A percentile compares a stretch with the other conserved stretches of the same genome.
These are phyloP conservation scores for Setipinna tenuifilis DNA, from an alignment of 2,797 vertebrate species.

Conservation along the genomic window DNA sequence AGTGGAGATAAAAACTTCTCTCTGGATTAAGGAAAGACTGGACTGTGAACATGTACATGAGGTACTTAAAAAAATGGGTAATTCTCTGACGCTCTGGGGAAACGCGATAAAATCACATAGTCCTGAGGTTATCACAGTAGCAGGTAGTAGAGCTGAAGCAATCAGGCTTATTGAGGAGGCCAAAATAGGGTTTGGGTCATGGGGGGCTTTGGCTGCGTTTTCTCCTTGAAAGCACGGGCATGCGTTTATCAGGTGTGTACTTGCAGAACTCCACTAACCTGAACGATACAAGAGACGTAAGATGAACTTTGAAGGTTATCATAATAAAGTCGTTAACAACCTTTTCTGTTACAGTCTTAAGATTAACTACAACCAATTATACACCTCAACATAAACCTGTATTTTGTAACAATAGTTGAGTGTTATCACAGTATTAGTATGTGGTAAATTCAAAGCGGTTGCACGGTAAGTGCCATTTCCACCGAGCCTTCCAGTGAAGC, in stretches of 20 bases:
- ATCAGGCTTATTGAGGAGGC: constrained; percentile 50
- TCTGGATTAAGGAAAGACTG: neutral
- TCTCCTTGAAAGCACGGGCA: neutral
- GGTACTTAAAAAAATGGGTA: constrained; percentile 27
- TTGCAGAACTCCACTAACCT: neutral
- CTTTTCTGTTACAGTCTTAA: neutral
- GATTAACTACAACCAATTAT: neutral
- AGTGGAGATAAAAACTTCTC: neutral
- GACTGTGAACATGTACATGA: constrained; percentile 22
- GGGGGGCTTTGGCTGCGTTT: neutral
- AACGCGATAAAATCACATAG: constrained; percentile 53
- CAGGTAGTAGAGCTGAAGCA: constrained; percentile 61
- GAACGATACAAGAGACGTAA: neutral
- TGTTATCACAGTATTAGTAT: constrained; percentile 28
- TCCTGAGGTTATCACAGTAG: constrained; percentile 70
- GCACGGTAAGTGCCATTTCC: constrained; percentile 38
- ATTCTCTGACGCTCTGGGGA: constrained; percentile 42
- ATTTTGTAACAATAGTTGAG: constrained; percentile 47
- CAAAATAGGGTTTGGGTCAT: neutral
- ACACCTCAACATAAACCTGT: constrained; percentile 46
- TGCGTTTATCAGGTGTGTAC: neutral
- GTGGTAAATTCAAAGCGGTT: constrained; percentile 55
- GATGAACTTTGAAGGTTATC: neutral
- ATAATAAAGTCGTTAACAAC: neutral
- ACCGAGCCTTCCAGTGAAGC: neutral